phyloP scores from a whole-genome alignment of 2,888 invertebrate species.

The Caprella mutica region DNA sequence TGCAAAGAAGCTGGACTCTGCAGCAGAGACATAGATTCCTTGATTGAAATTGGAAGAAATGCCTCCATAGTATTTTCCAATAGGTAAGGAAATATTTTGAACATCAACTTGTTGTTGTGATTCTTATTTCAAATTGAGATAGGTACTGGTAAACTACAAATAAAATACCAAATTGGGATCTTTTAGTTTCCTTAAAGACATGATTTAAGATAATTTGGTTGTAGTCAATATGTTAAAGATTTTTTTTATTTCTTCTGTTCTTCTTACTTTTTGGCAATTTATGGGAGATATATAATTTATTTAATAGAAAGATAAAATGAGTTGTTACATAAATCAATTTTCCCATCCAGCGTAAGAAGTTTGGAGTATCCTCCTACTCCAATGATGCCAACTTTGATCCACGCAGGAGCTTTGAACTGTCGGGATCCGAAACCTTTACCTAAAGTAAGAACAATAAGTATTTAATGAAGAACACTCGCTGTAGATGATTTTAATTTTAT shows the following conservation, averaged over 20 bases:
- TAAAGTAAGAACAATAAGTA: conserved; percentile 11
- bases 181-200: too few species aligned
- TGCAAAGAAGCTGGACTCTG: not conserved
- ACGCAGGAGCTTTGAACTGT: conserved; percentile 17
- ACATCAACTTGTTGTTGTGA: too few species aligned
- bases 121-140: not conserved
- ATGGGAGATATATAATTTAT: too few species aligned
- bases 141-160: too few species aligned
- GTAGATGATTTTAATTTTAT: too few species aligned
- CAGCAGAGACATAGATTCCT: not conserved
- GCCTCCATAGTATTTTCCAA: not conserved
- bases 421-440: conserved; percentile 16
- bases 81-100: too few species aligned
- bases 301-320: too few species aligned
- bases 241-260: too few species aligned
- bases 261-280: too few species aligned
- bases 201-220: too few species aligned
- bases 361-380: not conserved
- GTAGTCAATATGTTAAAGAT: too few species aligned
- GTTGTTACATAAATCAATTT: not conserved
- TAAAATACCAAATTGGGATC: not conserved
- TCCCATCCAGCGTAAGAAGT: not conserved
- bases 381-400: conserved; percentile 1
- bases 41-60: not conserved
- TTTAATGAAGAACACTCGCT: too few species aligned